phyloP scores from a whole-genome alignment of 2,888 invertebrate species.

The Orthosia gracilis region DNA sequence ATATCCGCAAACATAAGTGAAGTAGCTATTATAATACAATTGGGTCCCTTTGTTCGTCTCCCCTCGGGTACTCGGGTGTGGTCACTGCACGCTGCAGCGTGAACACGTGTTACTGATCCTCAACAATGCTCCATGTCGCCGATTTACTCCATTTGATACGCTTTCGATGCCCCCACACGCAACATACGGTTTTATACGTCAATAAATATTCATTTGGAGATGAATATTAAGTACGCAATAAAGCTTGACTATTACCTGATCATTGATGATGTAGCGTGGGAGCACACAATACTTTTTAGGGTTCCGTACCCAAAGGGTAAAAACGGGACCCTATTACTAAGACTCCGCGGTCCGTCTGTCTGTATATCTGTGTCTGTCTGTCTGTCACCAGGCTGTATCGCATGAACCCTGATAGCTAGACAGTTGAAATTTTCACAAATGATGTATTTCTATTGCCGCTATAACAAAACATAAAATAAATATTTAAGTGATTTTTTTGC shows the following conservation, averaged over 20 bases:
- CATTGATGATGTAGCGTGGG: constrained; percentile 19
- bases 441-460: too few relatives aligned
- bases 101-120: constrained; percentile 88
- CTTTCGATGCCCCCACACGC: constrained; percentile 79
- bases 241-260: constrained; percentile 62
- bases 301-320: too few relatives aligned
- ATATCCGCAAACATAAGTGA: constrained; percentile 82
- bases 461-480: too few relatives aligned
- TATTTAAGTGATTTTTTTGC: too few relatives aligned
- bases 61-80: constrained; percentile 73
- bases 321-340: too few relatives aligned
- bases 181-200: constrained; percentile 75
- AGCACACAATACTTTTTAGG: constrained; percentile 10
- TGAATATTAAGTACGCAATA: constrained; percentile 60
- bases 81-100: constrained; percentile 78
- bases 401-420: too few relatives aligned
- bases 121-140: constrained; percentile 71
- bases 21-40: constrained; percentile 84
- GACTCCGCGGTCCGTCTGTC: too few relatives aligned
- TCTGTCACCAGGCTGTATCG: too few relatives aligned
- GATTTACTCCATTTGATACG: constrained; percentile 86
- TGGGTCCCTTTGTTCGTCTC: constrained; percentile 78
- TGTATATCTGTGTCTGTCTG: too few relatives aligned
- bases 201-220: constrained; percentile 75
- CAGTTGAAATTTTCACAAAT: too few relatives aligned